phyloP scores from a whole-genome alignment of 2,113 vertebrate genomes.

The Perca flavescens region DNA sequence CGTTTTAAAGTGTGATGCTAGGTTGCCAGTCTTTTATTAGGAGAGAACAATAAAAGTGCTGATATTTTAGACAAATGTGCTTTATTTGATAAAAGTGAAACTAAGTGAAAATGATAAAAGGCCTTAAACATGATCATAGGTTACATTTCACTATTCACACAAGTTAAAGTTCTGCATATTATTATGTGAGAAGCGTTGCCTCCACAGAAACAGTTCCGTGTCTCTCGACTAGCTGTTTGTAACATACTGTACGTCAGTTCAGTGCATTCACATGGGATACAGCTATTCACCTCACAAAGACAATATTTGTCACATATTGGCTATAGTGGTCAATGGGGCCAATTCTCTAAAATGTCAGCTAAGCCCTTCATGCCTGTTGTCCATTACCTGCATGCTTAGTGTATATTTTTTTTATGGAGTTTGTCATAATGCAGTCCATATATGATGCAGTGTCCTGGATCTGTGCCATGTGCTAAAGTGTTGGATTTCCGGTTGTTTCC shows the following conservation, averaged over 20 bases:
- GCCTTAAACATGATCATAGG: no score
- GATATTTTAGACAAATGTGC: constrained; percentile 18
- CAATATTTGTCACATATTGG: background rate
- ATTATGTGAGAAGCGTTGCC: background rate
- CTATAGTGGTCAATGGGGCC: background rate
- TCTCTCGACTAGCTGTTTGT: background rate
- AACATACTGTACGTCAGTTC: background rate
- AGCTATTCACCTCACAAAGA: constrained; percentile 4
- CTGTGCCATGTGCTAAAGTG: constrained; percentile 15
- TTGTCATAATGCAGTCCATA: constrained; percentile 15
- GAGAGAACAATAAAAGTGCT: constrained; percentile 13
- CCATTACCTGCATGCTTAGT: background rate
- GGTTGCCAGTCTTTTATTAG: constrained; percentile 11
- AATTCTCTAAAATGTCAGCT: constrained; percentile 30
- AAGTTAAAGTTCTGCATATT: background rate
- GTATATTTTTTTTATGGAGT: background rate
- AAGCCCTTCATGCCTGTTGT: background rate
- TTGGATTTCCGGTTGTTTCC: background rate
- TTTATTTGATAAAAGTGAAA: background rate
- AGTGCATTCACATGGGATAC: background rate
- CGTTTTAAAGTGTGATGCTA: constrained; percentile 24
- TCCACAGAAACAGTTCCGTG: background rate
- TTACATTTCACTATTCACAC: background rate
- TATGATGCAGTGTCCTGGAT: background rate
- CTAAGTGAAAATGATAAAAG: background rate